Base-by-base conservation (phyloP, 1,140 invertebrate species). In the Drosophila pallidifrons region DNA sequence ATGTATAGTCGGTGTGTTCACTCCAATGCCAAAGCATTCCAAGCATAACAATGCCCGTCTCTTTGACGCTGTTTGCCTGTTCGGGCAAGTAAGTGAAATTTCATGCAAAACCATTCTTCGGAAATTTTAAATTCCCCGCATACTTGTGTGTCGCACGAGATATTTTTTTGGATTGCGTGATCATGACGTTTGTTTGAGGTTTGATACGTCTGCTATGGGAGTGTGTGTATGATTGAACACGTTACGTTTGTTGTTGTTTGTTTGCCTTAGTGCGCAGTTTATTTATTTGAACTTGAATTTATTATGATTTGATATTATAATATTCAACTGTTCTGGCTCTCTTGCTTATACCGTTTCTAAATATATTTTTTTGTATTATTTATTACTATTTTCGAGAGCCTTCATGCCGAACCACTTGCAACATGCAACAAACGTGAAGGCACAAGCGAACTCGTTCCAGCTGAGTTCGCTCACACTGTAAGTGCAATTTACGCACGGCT, bases 41-140 rank as follows among this genome's bases (percentile, higher is more conserved):
- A 79, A 73, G 69, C 82, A 87, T 87, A 88, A 82, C 82, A 63
- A 80, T 82, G 65, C 60, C 79, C 79, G 83, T 88, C 83, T 80
- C 79, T 73, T 82, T 77, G 55, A 55, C 79, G 79, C 82, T 87
- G 82, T 25, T 87, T 65, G 83, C 82, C 82, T 87, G 82, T 87
- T 87, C 82, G 69, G 79, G 83, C 76, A 77, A 78, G 76, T 88
- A 85, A 89, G 81, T 91, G 89, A 89, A 86, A 89, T 91, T 86
- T 85, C 85, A 91, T 91, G 89, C 90, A 91, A 80, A 76, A 85
- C 85, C 67, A 86, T 91, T 91, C 85, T 86, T 85, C 78, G 90
- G 69, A 91, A 86, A 83, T 91, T 91, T 91, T 74, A 76, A 89
- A 91, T 91, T 91, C 89, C 86, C 89, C 82, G 59, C 82, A 87